phyloP scores from a whole-genome alignment of 2,113 vertebrate genomes.

The Lampris incognitus region DNA sequence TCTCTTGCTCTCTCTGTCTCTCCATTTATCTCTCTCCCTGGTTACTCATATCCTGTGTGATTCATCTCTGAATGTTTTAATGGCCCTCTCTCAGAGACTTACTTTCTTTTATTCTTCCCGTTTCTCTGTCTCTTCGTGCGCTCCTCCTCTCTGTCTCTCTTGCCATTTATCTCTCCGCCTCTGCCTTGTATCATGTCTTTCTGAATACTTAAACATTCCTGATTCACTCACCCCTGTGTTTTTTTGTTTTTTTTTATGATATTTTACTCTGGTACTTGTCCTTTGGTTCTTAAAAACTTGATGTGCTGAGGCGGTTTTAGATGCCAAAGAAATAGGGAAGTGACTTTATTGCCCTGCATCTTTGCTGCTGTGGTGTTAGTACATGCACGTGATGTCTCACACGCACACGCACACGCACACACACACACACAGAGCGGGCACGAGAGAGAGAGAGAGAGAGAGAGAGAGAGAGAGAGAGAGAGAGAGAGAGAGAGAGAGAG shows the following conservation, averaged over 20 bases:
- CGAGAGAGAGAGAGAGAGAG: no score
- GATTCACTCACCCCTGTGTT: neutral
- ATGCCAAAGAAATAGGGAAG: neutral
- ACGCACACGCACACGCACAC: neutral
- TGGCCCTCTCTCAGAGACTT: neutral
- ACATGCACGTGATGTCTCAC: neutral
- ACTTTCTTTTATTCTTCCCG: neutral
- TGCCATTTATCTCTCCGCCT: neutral
- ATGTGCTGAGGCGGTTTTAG: neutral
- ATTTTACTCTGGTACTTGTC: neutral
- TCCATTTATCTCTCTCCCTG: neutral
- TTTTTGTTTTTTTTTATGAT: no score
- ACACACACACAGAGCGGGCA: neutral
- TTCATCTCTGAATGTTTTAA: slow-evolving; percentile 12
- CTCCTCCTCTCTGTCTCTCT: neutral
- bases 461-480: no score
- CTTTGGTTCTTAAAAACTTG: neutral
- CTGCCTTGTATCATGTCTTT: neutral
- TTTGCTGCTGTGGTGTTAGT: neutral
- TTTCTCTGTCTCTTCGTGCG: neutral
- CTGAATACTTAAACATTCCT: no score
- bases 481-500: no score
- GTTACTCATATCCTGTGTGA: neutral
- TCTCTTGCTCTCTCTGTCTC: neutral
- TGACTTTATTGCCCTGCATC: neutral